Conservation (phyloP, 2,113 vertebrate species). For the Xiphophorus hellerii region DNA sequence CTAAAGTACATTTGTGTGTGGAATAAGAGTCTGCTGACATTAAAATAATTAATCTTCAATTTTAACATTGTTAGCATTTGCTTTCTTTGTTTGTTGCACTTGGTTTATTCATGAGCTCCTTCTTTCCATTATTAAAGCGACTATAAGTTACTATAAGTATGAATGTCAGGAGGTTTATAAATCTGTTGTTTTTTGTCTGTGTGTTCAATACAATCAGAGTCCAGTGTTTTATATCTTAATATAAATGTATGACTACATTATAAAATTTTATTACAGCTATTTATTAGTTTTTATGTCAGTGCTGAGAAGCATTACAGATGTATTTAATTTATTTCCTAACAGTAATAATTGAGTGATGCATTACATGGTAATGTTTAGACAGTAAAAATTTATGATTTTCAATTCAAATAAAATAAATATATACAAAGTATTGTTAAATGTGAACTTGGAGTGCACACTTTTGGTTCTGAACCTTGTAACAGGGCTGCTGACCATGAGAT, state of each 20-base stretch:
- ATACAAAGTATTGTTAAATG: too few relatives aligned
- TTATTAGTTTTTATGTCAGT: too few relatives aligned
- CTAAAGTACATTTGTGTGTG: conserved; percentile 18
- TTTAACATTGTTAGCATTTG: conserved; percentile 3
- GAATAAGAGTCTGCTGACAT: conserved; percentile 14
- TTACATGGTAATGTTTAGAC: too few relatives aligned
- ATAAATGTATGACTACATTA: not conserved
- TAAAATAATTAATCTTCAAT: conserved; percentile 42
- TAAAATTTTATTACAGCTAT: not conserved
- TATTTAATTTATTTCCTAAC: too few relatives aligned
- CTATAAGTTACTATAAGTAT: not conserved
- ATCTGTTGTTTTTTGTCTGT: not conserved
- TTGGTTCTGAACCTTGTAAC: too few relatives aligned
- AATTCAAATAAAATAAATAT: too few relatives aligned
- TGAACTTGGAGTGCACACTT: too few relatives aligned
- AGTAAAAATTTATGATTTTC: too few relatives aligned
- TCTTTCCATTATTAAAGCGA: not conserved
- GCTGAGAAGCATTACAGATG: too few relatives aligned
- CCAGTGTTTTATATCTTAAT: not conserved
- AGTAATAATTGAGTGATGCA: too few relatives aligned
- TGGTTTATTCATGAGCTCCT: not conserved
- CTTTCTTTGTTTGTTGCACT: not conserved
- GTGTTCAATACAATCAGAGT: not conserved
- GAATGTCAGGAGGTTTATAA: not conserved
- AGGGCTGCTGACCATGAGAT: too few relatives aligned